Conservation (phyloP, 2,888 invertebrate genomes). For the Pseudococcus longispinus region DNA sequence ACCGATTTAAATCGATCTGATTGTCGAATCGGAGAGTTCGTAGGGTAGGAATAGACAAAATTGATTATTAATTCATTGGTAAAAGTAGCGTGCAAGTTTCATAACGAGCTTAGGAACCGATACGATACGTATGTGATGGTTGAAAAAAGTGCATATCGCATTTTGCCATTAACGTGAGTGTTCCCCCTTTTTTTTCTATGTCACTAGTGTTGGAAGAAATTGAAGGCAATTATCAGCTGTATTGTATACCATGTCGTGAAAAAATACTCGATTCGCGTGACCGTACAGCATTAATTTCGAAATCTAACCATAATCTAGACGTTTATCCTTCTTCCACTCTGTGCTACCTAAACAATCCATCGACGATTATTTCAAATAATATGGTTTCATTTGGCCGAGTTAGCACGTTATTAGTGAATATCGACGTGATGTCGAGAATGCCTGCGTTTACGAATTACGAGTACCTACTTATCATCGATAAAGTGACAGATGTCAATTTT, state of each 20-base stretch:
- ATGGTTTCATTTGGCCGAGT: background rate
- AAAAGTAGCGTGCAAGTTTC: background rate
- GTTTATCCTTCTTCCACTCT: conserved; percentile 9
- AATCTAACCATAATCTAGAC: conserved; percentile 17
- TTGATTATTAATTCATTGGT: background rate
- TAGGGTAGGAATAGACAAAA: background rate
- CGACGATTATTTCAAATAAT: conserved; percentile 26
- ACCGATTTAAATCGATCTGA: background rate
- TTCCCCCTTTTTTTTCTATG: background rate
- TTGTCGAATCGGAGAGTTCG: background rate
- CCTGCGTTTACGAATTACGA: background rate
- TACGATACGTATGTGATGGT: background rate
- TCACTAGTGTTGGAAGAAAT: conserved; percentile 22
- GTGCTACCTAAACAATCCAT: background rate
- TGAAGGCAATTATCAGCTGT: background rate
- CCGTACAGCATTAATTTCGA: background rate
- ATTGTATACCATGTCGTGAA: background rate
- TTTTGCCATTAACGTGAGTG: background rate
- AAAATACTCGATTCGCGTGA: conserved; percentile 21
- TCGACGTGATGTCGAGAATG: background rate
- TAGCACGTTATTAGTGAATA: background rate
- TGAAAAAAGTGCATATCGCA: background rate
- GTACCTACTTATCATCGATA: too few species aligned
- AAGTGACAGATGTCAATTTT: too few species aligned
- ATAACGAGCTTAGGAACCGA: background rate